Percentiles rank a stretch among this genome's conserved stretches.
Evolutionary conservation across 92 coral and sea anemone genomes (phyloP).

Genomic region (Zoanthus sociatus): DNA sequence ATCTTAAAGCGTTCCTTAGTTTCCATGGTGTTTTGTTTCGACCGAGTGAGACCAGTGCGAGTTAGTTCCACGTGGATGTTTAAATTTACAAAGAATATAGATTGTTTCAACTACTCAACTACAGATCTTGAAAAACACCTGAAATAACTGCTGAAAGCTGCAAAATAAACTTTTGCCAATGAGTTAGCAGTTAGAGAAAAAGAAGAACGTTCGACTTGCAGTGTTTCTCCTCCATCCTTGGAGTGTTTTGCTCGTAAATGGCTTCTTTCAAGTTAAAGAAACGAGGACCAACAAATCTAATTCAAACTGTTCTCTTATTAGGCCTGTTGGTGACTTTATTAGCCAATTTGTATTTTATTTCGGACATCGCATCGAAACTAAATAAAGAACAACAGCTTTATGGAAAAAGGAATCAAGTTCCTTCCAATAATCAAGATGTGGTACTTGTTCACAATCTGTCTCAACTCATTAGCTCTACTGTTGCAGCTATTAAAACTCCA

Average conservation of each 20-base stretch:
- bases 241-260: background rate
- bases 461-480: background rate
- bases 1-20: background rate
- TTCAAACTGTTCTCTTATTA: conserved; percentile 1
- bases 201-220: background rate
- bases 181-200: background rate
- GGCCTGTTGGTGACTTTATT: conserved; percentile 4
- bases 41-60: background rate
- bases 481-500: background rate
- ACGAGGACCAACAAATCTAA: conserved; percentile 10
- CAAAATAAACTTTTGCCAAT: background rate
- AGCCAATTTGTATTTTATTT: conserved; percentile 30
- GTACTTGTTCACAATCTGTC: background rate
- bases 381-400: conserved; percentile 1
- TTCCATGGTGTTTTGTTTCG: conserved; percentile 14
- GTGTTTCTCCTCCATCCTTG: background rate
- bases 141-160: background rate
- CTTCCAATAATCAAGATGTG: background rate
- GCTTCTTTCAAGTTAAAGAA: conserved; percentile 2
- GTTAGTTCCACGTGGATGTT: conserved; percentile 43
- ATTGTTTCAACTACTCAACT: too few species aligned
- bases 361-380: conserved; percentile 26
- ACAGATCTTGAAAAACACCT: background rate
- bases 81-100: background rate
- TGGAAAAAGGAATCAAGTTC: background rate